Evolutionary conservation across 2,888 invertebrate species (phyloP).

Genomic region (Caenorhabditis macrosperma): DNA sequence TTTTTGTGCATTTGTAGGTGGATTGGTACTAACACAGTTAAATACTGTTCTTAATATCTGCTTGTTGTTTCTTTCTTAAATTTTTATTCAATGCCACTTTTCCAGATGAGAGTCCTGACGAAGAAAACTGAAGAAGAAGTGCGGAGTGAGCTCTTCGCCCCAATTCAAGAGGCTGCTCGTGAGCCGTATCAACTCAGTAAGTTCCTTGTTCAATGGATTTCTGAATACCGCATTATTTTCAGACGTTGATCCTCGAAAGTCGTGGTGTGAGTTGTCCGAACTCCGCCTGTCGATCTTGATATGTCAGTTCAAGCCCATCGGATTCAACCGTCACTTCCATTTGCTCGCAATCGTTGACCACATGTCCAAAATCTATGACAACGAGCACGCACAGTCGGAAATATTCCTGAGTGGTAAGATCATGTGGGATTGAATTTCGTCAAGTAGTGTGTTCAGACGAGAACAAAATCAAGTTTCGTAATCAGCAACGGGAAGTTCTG

Average conservation of each 20-base stretch:
- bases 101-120: slow-evolving; percentile 41
- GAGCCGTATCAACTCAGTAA: slow-evolving; percentile 12
- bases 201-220: neutral
- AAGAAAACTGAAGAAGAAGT: slow-evolving; percentile 44
- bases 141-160: slow-evolving; percentile 26
- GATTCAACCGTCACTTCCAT: slow-evolving; percentile 30
- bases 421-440: too few species aligned
- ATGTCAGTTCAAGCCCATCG: slow-evolving; percentile 45
- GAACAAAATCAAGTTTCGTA: neutral
- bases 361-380: slow-evolving; percentile 33
- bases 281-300: slow-evolving; percentile 32
- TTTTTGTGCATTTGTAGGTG: too few species aligned
- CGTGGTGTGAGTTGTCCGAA: slow-evolving; percentile 57
- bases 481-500: neutral
- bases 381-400: slow-evolving; percentile 24
- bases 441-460: neutral
- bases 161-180: slow-evolving; percentile 40
- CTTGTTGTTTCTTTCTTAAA: too few species aligned
- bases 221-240: neutral
- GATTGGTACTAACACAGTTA: too few species aligned
- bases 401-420: slow-evolving; percentile 40
- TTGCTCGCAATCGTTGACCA: slow-evolving; percentile 29
- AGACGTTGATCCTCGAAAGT: slow-evolving; percentile 34
- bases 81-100: too few species aligned
- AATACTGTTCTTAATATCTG: too few species aligned